These are phyloP conservation scores for Thera obeliscata DNA, from an alignment of 2,888 invertebrate genomes.

Conservation along the genomic window DNA sequence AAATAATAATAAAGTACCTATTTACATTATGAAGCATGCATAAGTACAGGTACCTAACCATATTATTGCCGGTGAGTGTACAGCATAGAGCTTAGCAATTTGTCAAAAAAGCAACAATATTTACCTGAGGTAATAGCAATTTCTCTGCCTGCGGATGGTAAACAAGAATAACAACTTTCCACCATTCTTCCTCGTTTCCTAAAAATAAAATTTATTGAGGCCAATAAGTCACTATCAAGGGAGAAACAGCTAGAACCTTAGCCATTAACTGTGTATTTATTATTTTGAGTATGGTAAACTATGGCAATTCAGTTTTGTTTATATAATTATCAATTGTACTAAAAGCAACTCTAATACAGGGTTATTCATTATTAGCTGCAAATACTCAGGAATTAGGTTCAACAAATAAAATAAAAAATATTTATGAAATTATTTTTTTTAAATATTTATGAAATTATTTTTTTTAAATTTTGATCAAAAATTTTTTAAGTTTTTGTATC, in stretches of 20 bases:
- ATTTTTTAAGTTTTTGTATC: too few relatives aligned
- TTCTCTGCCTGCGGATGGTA: constrained; percentile 18
- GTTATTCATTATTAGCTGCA: too few relatives aligned
- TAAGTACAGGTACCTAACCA: too few relatives aligned
- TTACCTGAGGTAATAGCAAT: constrained; percentile 21
- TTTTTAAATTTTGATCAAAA: too few relatives aligned
- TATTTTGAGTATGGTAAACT: constrained; percentile 37
- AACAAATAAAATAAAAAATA: too few relatives aligned
- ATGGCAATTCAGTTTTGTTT: background rate
- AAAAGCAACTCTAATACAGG: too few relatives aligned
- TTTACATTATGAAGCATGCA: background rate
- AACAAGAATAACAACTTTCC: constrained; percentile 35
- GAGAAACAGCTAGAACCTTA: constrained; percentile 38
- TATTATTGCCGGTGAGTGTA: background rate
- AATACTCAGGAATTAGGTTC: too few relatives aligned
- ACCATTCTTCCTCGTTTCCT: constrained; percentile 32
- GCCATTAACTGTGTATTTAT: constrained; percentile 49
- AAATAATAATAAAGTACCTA: too few relatives aligned
- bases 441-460: too few relatives aligned
- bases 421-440: too few relatives aligned
- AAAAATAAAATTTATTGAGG: constrained; percentile 37
- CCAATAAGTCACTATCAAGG: constrained; percentile 38
- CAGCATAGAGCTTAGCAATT: background rate
- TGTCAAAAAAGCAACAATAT: constrained; percentile 1
- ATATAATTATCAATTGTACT: too few relatives aligned